Conservation (phyloP, 2,113 vertebrate species). For the Ptyas mucosa region DNA sequence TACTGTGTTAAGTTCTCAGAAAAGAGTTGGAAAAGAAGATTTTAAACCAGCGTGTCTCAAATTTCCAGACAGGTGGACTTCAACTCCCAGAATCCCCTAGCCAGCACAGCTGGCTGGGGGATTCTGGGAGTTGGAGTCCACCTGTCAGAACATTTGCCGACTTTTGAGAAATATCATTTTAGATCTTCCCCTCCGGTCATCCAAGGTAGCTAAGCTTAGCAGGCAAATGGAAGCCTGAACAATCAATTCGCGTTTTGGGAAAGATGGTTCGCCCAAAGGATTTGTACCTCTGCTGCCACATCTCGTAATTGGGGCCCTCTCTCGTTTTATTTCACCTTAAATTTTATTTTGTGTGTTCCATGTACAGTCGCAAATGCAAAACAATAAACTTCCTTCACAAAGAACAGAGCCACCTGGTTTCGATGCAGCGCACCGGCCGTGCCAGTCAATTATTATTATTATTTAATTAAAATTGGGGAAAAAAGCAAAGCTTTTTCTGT, state of each 20-base stretch:
- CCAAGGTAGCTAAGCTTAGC: background rate
- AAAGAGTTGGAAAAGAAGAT: background rate
- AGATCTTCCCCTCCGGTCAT: background rate
- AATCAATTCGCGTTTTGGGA: background rate
- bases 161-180: background rate
- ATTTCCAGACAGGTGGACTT: background rate
- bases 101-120: background rate
- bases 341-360: background rate
- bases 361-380: slow-evolving; percentile 3
- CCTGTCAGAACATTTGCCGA: background rate
- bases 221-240: background rate
- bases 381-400: background rate
- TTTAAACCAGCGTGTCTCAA: background rate
- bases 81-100: background rate
- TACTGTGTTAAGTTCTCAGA: too few relatives aligned
- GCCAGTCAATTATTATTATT: too few relatives aligned
- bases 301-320: background rate
- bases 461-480: background rate
- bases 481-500: background rate
- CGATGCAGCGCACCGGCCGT: background rate
- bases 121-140: background rate
- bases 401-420: background rate
- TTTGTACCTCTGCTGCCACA: background rate
- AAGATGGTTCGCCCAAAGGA: too few relatives aligned
- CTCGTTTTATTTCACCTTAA: background rate